A percentile compares a stretch with the other conserved stretches of the same genome.
These are phyloP conservation scores for Callaeas wilsoni DNA, from an alignment of 2,113 vertebrate genomes.

Conservation along the genomic window DNA sequence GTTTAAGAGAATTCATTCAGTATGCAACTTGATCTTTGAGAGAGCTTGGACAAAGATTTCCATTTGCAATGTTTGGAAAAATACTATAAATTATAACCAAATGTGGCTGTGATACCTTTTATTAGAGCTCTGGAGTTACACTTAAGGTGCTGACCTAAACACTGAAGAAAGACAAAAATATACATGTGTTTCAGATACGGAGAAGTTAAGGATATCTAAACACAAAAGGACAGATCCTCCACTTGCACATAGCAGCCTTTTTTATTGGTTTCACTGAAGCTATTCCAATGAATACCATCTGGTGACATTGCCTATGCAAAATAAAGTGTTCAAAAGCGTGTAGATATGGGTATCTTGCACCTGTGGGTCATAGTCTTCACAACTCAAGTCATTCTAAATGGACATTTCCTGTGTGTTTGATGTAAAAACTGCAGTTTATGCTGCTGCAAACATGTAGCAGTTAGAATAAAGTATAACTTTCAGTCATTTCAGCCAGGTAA, in stretches of 20 bases:
- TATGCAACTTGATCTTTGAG: constrained; percentile 31
- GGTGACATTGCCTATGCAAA: background rate
- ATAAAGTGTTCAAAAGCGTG: background rate
- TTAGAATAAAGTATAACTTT: background rate
- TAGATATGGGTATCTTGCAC: background rate
- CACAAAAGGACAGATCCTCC: background rate
- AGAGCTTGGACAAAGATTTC: constrained; percentile 47
- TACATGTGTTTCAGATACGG: constrained; percentile 1
- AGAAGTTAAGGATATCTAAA: constrained; percentile 1
- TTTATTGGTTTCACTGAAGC: background rate
- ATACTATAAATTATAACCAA: constrained; percentile 68
- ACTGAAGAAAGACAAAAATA: constrained; percentile 12
- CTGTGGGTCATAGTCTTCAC: background rate
- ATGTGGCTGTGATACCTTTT: constrained; percentile 44
- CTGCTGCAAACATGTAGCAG: background rate
- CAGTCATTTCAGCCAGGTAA: background rate
- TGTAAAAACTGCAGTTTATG: background rate
- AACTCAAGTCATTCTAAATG: background rate
- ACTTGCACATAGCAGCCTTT: background rate
- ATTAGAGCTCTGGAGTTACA: constrained; percentile 12
- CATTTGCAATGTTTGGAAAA: constrained; percentile 59
- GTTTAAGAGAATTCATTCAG: background rate
- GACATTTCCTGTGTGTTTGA: background rate
- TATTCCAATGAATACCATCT: background rate
- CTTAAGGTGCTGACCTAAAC: constrained; percentile 29